phyloP scores from a whole-genome alignment of 1,140 invertebrate genomes.

The Drosophila kohkoa region DNA sequence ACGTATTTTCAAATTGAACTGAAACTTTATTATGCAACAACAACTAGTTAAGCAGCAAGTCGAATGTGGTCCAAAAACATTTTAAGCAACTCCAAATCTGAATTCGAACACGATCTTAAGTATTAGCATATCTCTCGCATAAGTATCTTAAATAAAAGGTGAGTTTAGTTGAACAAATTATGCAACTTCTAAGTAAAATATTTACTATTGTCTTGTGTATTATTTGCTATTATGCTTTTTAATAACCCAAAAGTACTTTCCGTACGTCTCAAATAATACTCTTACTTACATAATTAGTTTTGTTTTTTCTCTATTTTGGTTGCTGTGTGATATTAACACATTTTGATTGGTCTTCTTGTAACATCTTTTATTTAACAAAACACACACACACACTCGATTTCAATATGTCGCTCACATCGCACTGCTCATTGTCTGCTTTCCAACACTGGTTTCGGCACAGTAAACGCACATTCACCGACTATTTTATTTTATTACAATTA shows the following conservation, averaged over 20 bases:
- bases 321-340: conserved; percentile 51
- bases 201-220: conserved; percentile 38
- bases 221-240: conserved; percentile 23
- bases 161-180: conserved; percentile 59
- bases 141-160: conserved; percentile 56
- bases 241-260: conserved; percentile 13
- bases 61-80: conserved; percentile 64
- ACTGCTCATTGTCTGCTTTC: conserved; percentile 39
- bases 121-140: conserved; percentile 22
- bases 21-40: conserved; percentile 49
- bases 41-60: conserved; percentile 46
- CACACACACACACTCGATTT: conserved; percentile 1
- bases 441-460: conserved; percentile 60
- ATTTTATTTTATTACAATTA: conserved; percentile 20
- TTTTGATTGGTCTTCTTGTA: conserved; percentile 47
- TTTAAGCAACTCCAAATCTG: conserved; percentile 18
- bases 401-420: conserved; percentile 19
- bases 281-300: conserved; percentile 5
- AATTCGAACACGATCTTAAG: conserved; percentile 6
- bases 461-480: conserved; percentile 35
- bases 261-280: conserved; percentile 8
- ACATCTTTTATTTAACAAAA: conserved; percentile 35
- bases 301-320: conserved; percentile 2
- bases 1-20: conserved; percentile 46
- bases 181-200: conserved; percentile 37